Evolutionary conservation across 1,140 invertebrate species (phyloP), one percentile per base, ranked within the genome.

Genomic region (Zeugodacus cucurbitae): DNA sequence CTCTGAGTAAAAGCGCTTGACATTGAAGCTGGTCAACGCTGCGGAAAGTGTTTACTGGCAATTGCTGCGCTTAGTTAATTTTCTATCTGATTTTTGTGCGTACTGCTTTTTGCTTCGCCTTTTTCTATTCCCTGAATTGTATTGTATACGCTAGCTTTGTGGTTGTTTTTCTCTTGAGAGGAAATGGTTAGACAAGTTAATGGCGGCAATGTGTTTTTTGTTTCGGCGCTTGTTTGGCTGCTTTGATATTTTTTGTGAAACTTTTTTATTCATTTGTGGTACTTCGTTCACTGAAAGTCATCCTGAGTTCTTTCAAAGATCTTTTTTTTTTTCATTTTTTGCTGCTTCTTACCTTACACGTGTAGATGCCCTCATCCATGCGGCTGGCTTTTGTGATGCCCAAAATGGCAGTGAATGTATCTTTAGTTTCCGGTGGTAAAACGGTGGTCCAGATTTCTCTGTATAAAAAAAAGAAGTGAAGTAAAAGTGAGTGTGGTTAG

Each of bases 331-430:
- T 62, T 7, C 22, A 1, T 58, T 4, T 6, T 26, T 74, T 57
- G 0, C n/a, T 37, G 48, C 7, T 29, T 22, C 91, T 91, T 48
- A 93, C 95, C 89, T 95, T 95, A 90, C 97, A 97, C 3, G 96
- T 96, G 93, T 97, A 97, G 48, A 95, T 94, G 37, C 97, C 97
- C 20, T 95, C 94, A 90, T 97, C 97, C 14, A 96, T 93, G 34
- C 94, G 93, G 58, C 95, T 95, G 0, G 96, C 96, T 90, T 95
- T 95, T 37, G 95, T 95, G 67, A 97, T 95, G 0, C 95, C 96
- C 87, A 97, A 93, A 26, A 96, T 92, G 2, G 96, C 96, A 89
- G 95, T 96, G 67, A 96, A 96, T 87, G 95, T 94, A 89, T 96
- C 96, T 11, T 95, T 94, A 0, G 94, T 95, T 86, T 96, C 96